Percentiles rank a stretch among this genome's conserved stretches.
These are phyloP conservation scores for Volucella bombylans DNA, from an alignment of 2,888 invertebrate species.

Conservation along the genomic window DNA sequence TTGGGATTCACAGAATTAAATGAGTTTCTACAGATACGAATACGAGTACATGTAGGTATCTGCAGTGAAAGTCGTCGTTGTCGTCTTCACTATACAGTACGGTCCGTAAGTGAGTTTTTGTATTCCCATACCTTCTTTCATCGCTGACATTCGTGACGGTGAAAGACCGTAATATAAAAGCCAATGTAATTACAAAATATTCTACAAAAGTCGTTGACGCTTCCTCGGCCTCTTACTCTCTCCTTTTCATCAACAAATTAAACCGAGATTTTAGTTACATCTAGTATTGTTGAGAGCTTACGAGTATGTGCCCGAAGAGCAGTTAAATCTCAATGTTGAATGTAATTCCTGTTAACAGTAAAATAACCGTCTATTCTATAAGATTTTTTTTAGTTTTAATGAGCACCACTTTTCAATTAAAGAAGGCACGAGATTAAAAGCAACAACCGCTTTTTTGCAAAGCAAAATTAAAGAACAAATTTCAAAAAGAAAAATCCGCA, in stretches of 20 bases:
- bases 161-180: slow-evolving; percentile 38
- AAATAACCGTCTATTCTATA: slow-evolving; percentile 7
- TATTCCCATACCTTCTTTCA: slow-evolving; percentile 12
- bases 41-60: neutral
- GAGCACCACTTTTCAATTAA: slow-evolving; percentile 24
- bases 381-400: slow-evolving; percentile 28
- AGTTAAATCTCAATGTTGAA: slow-evolving; percentile 26
- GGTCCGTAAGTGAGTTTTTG: slow-evolving; percentile 31
- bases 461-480: slow-evolving; percentile 10
- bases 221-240: slow-evolving; percentile 5
- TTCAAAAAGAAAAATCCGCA: neutral
- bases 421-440: slow-evolving; percentile 20
- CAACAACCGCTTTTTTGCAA: slow-evolving; percentile 23
- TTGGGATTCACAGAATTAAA: slow-evolving; percentile 27
- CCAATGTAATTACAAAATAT: slow-evolving; percentile 56
- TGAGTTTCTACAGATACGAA: slow-evolving; percentile 14
- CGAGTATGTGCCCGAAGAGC: neutral
- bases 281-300: slow-evolving; percentile 10
- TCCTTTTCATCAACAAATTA: slow-evolving; percentile 12
- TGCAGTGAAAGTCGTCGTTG: slow-evolving; percentile 3
- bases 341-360: slow-evolving; percentile 5
- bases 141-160: slow-evolving; percentile 14
- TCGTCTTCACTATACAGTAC: neutral
- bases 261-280: slow-evolving; percentile 7
- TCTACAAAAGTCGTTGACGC: slow-evolving; percentile 61